phyloP scores from a whole-genome alignment of 2,888 invertebrate genomes.

The Tiphia femorata region DNA sequence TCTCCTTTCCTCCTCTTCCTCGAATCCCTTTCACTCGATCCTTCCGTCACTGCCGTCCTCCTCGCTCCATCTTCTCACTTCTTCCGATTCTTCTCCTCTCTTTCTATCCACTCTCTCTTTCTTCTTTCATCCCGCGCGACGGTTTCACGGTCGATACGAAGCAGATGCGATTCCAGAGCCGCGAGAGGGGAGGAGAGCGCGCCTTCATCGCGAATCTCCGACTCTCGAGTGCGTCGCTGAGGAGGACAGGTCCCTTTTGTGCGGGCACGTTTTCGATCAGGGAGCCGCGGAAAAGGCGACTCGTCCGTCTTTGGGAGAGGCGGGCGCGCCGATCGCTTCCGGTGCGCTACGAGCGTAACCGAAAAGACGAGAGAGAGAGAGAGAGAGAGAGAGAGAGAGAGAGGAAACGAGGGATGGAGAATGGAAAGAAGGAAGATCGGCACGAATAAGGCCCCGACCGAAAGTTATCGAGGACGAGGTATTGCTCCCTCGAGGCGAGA shows the following conservation, averaged over 20 bases:
- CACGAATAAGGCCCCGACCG: conserved; percentile 9
- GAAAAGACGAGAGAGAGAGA: neutral
- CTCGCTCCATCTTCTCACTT: neutral
- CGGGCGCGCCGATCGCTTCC: neutral
- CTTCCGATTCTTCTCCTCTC: neutral
- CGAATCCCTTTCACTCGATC: too few species aligned
- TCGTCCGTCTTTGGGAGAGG: neutral
- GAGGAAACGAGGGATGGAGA: neutral
- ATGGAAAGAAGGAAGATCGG: neutral
- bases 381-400: neutral
- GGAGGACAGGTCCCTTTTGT: conserved; percentile 2
- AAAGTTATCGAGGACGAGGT: conserved; percentile 24
- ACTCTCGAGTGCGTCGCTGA: conserved; percentile 4
- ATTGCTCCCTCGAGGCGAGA: conserved; percentile 7
- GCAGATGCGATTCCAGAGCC: conserved; percentile 19
- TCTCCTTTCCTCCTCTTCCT: too few species aligned
- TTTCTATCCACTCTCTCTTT: neutral
- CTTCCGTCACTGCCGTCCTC: conserved; percentile 3
- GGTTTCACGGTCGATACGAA: conserved; percentile 29
- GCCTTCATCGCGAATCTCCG: neutral
- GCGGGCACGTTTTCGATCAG: conserved; percentile 1
- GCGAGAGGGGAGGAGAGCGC: neutral
- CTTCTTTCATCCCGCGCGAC: too few species aligned
- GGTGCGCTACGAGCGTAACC: neutral
- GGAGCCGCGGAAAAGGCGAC: neutral